Percentiles rank a stretch among this genome's conserved stretches.
Conservation (phyloP, 2,888 invertebrate species). For the Drosophila buzzatii region DNA sequence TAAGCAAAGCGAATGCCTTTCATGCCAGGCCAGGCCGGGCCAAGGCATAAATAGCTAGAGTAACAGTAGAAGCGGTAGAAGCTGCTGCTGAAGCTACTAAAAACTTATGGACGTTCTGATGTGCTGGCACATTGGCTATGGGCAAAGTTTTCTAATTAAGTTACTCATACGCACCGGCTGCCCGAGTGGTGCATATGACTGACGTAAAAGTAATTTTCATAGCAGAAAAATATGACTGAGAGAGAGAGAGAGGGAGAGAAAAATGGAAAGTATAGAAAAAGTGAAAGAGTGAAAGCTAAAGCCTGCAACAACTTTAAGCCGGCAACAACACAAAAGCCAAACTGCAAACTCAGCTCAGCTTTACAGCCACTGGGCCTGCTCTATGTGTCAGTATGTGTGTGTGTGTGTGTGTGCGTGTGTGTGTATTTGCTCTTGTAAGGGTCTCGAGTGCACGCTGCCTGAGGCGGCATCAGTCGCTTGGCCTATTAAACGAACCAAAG, state of each 20-base stretch:
- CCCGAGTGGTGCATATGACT: constrained; percentile 71
- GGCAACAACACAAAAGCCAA: constrained; percentile 67
- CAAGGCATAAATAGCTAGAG: constrained; percentile 49
- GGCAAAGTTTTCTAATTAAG: constrained; percentile 78
- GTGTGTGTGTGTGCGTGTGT: constrained; percentile 1
- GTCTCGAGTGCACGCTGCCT: constrained; percentile 37
- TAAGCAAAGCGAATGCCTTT: constrained; percentile 46
- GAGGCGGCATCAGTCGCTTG: constrained; percentile 62
- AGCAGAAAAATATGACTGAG: constrained; percentile 1
- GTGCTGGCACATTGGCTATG: constrained; percentile 54
- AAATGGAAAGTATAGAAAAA: not conserved
- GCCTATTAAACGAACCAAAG: constrained; percentile 72
- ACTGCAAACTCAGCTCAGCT: constrained; percentile 59
- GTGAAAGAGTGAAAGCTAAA: constrained; percentile 57
- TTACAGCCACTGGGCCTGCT: constrained; percentile 15
- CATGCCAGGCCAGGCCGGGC: constrained; percentile 17
- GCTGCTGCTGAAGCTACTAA: constrained; percentile 38
- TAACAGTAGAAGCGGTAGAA: constrained; percentile 8
- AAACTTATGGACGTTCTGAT: constrained; percentile 45
- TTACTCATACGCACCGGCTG: constrained; percentile 78
- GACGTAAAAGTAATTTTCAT: constrained; percentile 80
- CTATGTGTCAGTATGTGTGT: not conserved
- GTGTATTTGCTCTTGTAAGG: constrained; percentile 5
- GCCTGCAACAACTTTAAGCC: constrained; percentile 60
- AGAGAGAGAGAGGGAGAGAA: too few relatives aligned